Base-by-base conservation (phyloP, 2,113 vertebrate species). In the Sphaerodactylus townsendi region DNA sequence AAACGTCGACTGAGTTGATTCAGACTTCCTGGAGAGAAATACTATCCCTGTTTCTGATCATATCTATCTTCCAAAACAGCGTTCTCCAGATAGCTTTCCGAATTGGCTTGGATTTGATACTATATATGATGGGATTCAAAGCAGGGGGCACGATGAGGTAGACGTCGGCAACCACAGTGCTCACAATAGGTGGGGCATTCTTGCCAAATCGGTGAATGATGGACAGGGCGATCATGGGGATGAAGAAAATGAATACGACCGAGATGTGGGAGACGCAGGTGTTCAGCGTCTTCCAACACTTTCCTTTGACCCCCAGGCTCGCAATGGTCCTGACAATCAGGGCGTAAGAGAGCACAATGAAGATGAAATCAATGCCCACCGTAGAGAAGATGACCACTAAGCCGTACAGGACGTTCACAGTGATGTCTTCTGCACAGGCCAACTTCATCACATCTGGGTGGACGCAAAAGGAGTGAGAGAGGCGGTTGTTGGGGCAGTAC, bases 111-210 rank as follows among this genome's bases (percentile, higher is more conserved):
- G 91, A 95, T n/a, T 96, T 96, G 10, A 95, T 86, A 87, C 93
- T 95, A 44, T 96, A 95, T 71, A 96, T 95, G 8, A 96, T 10
- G 0, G 95, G 94, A 71, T 95, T 96, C 68, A 96, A 91, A 1
- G 91, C 93, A 0, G 95, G 93, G 13, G 95, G 93, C 0, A 95
- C 90, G 10, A 93, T 25, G 11, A 95, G 89, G 78, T 95, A 95
- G 15, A 91, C 85, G 46, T 95, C 95, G 28, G 91, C 95, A 81
- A 95, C 88, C 19, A 94, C 1, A 30, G 87, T 74, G 41, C 90
- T 89, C 0, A 94, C 82, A 5, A 93, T 71, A 1, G 86, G 82
- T 3, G 93, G 83, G 1, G 92, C 2, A 0, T 92, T n/a, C 65
- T 14, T 93, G 0, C 90, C 93, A 7, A 94, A 95, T 8, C 65